phyloP scores from a whole-genome alignment of 2,797 vertebrate genomes.

The Gymnoscopelus braueri region DNA sequence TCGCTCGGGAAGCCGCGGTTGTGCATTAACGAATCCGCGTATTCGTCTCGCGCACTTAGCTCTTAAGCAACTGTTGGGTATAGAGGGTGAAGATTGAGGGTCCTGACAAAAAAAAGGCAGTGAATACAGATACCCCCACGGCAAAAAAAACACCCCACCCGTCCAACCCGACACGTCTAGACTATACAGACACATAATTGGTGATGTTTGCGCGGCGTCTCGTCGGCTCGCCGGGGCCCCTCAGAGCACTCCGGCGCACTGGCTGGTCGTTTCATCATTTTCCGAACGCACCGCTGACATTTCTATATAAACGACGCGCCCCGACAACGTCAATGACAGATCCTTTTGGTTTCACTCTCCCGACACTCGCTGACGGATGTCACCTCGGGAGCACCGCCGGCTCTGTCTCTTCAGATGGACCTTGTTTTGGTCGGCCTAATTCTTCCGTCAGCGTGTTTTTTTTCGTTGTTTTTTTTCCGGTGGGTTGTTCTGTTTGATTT shows the following conservation, averaged over 20 bases:
- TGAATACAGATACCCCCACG: conserved; percentile 68
- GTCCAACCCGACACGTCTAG: conserved; percentile 23
- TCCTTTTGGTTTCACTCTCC: conserved; percentile 56
- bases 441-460: not conserved
- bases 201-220: conserved; percentile 66
- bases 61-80: conserved; percentile 53
- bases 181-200: conserved; percentile 78
- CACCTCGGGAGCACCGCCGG: conserved; percentile 24
- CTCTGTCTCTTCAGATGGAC: conserved; percentile 61
- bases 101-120: conserved; percentile 70
- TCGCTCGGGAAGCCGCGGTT: conserved; percentile 72
- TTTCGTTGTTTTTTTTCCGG: conserved; percentile 19
- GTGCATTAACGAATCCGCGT: conserved; percentile 77
- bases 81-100: conserved; percentile 65
- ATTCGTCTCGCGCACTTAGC: conserved; percentile 81
- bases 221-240: conserved; percentile 58
- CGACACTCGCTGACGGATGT: conserved; percentile 68
- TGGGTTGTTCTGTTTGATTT: not conserved
- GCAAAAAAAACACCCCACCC: no score
- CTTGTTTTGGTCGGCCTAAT: conserved; percentile 33
- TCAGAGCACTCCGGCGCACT: not conserved
- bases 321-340: conserved; percentile 68
- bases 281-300: conserved; percentile 74
- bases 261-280: conserved; percentile 67
- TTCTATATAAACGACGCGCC: conserved; percentile 75